These are phyloP conservation scores for Schizaphis graminum DNA, from an alignment of 2,888 invertebrate species.

Conservation along the genomic window DNA sequence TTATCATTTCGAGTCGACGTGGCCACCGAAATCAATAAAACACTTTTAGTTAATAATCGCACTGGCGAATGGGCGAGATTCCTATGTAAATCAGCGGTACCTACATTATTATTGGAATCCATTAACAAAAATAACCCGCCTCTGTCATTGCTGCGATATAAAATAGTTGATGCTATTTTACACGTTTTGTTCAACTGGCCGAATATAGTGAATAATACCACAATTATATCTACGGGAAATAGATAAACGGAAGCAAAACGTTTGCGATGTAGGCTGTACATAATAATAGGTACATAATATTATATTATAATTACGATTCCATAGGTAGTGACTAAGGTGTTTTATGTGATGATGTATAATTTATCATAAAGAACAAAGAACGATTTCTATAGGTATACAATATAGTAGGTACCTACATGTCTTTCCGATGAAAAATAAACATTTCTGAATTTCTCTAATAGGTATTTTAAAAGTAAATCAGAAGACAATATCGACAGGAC, in stretches of 20 bases:
- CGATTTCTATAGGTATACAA: neutral
- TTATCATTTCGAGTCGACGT: neutral
- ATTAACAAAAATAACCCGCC: neutral
- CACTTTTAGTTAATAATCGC: neutral
- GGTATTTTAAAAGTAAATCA: no score
- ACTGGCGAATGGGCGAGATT: neutral
- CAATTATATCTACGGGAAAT: neutral
- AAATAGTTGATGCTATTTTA: neutral
- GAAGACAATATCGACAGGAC: no score
- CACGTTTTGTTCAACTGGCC: neutral
- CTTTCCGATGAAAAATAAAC: neutral
- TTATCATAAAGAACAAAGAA: neutral
- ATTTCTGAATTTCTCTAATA: neutral
- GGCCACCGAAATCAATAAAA: slow-evolving; percentile 7
- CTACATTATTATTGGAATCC: neutral
- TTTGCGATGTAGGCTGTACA: neutral
- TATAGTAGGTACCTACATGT: neutral
- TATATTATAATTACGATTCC: neutral
- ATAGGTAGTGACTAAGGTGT: neutral
- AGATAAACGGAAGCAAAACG: neutral
- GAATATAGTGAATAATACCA: neutral
- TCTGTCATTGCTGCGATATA: neutral
- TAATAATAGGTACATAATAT: neutral
- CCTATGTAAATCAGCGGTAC: neutral
- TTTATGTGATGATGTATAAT: neutral